phyloP scores from a whole-genome alignment of 2,888 invertebrate genomes.

The Hydrotaea cyrtoneurina region DNA sequence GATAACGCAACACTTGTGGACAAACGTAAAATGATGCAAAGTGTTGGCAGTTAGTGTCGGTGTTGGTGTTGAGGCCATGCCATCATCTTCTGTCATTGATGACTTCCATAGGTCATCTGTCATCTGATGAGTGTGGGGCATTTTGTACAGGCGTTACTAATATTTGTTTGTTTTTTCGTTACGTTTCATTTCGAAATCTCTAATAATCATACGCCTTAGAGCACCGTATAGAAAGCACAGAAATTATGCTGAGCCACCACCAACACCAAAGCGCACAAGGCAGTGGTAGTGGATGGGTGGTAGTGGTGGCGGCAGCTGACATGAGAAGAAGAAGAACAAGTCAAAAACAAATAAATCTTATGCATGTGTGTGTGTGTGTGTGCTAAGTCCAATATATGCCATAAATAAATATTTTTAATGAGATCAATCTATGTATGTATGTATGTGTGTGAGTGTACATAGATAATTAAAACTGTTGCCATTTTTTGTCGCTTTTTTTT shows the following conservation, averaged over 20 bases:
- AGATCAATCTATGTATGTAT: not conserved
- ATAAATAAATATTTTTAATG: conserved; percentile 24
- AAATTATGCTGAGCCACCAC: too few relatives aligned
- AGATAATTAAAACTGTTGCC: conserved; percentile 7
- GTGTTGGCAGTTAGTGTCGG: too few relatives aligned
- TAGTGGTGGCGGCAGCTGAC: too few relatives aligned
- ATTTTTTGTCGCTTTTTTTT: not conserved
- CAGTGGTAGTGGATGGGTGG: too few relatives aligned
- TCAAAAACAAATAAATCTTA: too few relatives aligned
- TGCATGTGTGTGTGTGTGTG: not conserved
- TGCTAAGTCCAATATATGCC: not conserved
- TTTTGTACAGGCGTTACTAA: not conserved
- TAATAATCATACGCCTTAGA: conserved; percentile 59
- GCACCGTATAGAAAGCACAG: not conserved
- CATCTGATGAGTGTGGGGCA: not conserved
- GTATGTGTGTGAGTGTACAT: not conserved
- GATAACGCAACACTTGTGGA: not conserved
- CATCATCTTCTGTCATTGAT: not conserved
- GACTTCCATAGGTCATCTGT: not conserved
- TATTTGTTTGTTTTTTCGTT: conserved; percentile 7
- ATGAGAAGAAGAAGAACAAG: not conserved
- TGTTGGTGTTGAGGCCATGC: not conserved
- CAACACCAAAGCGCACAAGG: too few relatives aligned
- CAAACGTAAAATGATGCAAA: not conserved
- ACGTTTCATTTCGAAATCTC: not conserved